Evolutionary conservation across 53 echinoderm and acorn worm species (phyloP).

Genomic region (Henricia sp.): DNA sequence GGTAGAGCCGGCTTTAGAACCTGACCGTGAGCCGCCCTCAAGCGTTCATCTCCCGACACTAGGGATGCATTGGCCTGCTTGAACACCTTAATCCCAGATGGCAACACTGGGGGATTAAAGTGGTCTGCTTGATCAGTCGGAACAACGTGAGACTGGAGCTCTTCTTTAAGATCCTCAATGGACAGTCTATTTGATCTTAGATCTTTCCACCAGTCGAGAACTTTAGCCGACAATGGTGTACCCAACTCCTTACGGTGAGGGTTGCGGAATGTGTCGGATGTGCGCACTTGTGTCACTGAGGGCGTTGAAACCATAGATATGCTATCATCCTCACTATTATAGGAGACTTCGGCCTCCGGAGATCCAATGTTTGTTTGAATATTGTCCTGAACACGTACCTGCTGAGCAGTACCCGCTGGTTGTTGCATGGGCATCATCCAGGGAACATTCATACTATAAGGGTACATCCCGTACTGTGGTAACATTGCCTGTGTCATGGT

Average conservation of each 20-base stretch:
- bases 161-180: background rate
- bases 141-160: background rate
- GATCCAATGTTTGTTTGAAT: background rate
- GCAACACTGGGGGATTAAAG: background rate
- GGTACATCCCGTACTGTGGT: background rate
- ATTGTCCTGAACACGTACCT: background rate
- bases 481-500: background rate
- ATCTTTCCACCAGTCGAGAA: background rate
- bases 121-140: background rate
- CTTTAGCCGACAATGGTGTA: background rate
- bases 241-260: background rate
- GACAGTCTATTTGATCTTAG: too few species aligned
- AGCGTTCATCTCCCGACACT: background rate
- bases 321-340: background rate
- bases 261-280: background rate
- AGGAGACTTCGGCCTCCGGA: background rate
- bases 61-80: conserved; percentile 2
- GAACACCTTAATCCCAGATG: background rate
- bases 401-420: background rate
- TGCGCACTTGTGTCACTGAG: background rate
- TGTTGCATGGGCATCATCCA: background rate
- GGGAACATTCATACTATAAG: background rate
- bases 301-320: background rate
- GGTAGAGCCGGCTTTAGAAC: background rate
- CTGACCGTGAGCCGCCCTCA: background rate